Evolutionary conservation across 2,113 vertebrate genomes (phyloP).

Genomic region (Scomber japonicus): DNA sequence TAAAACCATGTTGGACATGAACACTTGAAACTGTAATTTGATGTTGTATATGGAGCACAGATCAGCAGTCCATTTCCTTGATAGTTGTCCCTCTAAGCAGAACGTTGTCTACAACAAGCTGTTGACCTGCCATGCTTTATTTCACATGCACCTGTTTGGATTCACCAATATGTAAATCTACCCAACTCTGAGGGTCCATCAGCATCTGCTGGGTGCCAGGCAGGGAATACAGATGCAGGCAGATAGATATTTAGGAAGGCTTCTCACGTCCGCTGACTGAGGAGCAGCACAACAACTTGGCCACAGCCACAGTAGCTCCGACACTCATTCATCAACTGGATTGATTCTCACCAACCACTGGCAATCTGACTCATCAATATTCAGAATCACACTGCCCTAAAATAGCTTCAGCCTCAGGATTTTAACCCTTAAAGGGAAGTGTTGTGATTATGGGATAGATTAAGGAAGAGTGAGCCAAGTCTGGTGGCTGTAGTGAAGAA

Average conservation of each 20-base stretch:
- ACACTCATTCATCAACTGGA: constrained; percentile 77
- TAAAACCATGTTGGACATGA: constrained; percentile 9
- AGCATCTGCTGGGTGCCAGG: constrained; percentile 67
- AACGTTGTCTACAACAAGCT: constrained; percentile 57
- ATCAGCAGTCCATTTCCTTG: constrained; percentile 12
- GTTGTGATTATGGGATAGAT: constrained; percentile 8
- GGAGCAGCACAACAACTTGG: constrained; percentile 71
- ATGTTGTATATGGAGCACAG: not conserved
- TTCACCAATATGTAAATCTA: constrained; percentile 66
- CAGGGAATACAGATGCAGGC: constrained; percentile 69
- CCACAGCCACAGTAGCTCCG: constrained; percentile 59
- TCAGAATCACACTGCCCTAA: constrained; percentile 62
- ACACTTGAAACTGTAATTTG: constrained; percentile 25
- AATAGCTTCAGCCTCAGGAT: constrained; percentile 62
- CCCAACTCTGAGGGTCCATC: constrained; percentile 54
- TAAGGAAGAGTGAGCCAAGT: not conserved
- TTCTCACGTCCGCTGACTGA: constrained; percentile 68
- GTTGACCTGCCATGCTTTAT: constrained; percentile 69
- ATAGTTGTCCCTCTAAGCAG: constrained; percentile 39
- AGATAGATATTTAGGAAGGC: constrained; percentile 56
- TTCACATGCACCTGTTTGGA: constrained; percentile 68
- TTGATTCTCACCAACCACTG: constrained; percentile 74
- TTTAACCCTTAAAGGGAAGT: constrained; percentile 48
- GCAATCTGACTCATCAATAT: constrained; percentile 79
- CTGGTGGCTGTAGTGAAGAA: not conserved